Base-by-base conservation (phyloP, 2,888 invertebrate species). In the Rhorus exstirpatorius region DNA sequence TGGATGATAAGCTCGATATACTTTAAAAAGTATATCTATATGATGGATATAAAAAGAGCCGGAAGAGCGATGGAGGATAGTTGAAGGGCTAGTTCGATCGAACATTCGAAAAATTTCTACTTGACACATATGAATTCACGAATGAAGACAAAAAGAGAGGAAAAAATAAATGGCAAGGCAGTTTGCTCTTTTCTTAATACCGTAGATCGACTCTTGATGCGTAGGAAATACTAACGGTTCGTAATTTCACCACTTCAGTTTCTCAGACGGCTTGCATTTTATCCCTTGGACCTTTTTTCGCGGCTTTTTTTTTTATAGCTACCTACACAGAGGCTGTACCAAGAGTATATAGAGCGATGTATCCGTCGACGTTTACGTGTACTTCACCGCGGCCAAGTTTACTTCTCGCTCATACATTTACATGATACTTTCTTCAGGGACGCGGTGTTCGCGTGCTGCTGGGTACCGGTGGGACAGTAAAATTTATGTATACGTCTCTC, bases 371-470 rank as follows among this genome's bases (percentile, higher is more conserved):
- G 70, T 79, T 82, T 82, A 79, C 75, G 79, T 71, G 82, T 82
- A 79, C 60, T 82, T 82, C 65, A 55, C 68, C 70, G 19, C 35
- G 70, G 71, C 82, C 65, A 79, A 79, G 75, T 58, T 82, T 74
- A 75, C 82, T 68, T 82, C 75, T 65, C 71, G 82, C 79, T 75
- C 70, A 82, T 82, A 82, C 79, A 82, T 82, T 82, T 82, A 58
- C 82, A 82, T 79, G 79, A 82, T 82, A 75, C 74, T 53, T 77
- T 79, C 82, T 82, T 79, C 79, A 82, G 79, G 79, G 79, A 82
- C 79, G 79, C 67, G 65, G 65, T 79, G 79, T 79, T 82, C 61
- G 79, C 82, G 79, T 75, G 82, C 75, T 75, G 35, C 65, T 75
- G 24, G 24, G 63, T 63, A 61, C 60, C 60, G 55, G 46, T 58